Evolutionary conservation across 2,888 invertebrate genomes (phyloP), one percentile per base, ranked within the genome.

Genomic region (Dinocampus coccinellae): DNA sequence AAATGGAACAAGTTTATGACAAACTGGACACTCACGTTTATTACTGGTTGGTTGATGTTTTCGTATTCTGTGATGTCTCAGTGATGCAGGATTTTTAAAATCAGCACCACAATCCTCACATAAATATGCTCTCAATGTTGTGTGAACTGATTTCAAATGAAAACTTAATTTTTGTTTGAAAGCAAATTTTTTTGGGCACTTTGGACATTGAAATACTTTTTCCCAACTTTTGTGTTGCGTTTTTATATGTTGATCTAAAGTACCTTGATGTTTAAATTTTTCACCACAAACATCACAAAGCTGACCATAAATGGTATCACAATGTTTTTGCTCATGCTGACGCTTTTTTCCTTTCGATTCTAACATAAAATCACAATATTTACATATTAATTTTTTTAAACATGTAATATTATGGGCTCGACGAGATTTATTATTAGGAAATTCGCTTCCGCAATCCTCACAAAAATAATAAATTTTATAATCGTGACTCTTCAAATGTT

Each of bases 21-120:
- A 87, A 29, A 86, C 85, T 1, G 77, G 76, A 71, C 87, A 87
- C 65, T 87, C 86, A 1, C 85, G 79, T 69, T 85, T 86, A 69
- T 85, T 87, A 1, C 86, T 84, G 0, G 81, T 78, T 0, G 84
- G 83, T 69, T 85, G 85, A 73, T 87, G 87, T 60, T 87, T 87
- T n/a, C 87, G 79, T 24, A 87, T 85, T 65, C 84, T 78, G 65
- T 87, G 87, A 72, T 87, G 87, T 47, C 87, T 76, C 7, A 87
- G 75, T 69, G 86, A 86, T 0, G 87, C 87, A 10, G 87, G 87
- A 78, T 87, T 87, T 70, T 87, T 87, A 64, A 87, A 87, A 75
- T 87, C 87, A 1, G 86, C 86, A 0, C 87, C 87, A 55, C 87
- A 87, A 68, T 87, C 87, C 66, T 87, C 87, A 58, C 87, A 87